Percentiles rank a stretch among this genome's conserved stretches.
phyloP scores from a whole-genome alignment of 2,113 vertebrate species.

The Scytalopus superciliaris region DNA sequence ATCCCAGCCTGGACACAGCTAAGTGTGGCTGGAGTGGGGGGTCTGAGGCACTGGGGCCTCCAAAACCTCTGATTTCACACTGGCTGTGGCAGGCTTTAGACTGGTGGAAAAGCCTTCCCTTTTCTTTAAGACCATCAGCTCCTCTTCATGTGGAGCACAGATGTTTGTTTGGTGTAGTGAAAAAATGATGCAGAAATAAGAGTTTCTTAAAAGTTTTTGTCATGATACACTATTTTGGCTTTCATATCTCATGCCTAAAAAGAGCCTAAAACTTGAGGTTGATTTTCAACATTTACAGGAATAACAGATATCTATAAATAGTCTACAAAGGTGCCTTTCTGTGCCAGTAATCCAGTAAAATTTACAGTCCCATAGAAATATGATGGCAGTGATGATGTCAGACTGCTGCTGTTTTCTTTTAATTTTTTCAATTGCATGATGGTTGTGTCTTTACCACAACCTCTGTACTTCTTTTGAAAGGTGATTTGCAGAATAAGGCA shows the following conservation, averaged over 20 bases:
- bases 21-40: neutral
- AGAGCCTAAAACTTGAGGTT: neutral
- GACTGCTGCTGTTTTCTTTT: neutral
- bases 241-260: neutral
- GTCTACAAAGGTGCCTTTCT: neutral
- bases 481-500: neutral
- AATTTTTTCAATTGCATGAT: neutral
- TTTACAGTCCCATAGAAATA: neutral
- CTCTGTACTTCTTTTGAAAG: neutral
- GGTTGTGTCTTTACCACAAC: neutral
- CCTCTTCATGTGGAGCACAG: neutral
- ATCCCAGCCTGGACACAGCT: neutral
- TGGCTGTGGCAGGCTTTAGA: neutral
- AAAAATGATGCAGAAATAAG: neutral
- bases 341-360: neutral
- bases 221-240: neutral
- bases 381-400: neutral
- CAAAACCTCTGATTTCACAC: neutral
- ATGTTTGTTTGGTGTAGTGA: neutral
- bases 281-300: neutral
- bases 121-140: neutral
- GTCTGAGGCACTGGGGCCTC: neutral
- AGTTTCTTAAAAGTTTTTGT: neutral
- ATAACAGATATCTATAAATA: neutral
- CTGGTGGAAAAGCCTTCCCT: neutral